phyloP scores from a whole-genome alignment of 2,113 vertebrate species.

The Morone chrysops region DNA sequence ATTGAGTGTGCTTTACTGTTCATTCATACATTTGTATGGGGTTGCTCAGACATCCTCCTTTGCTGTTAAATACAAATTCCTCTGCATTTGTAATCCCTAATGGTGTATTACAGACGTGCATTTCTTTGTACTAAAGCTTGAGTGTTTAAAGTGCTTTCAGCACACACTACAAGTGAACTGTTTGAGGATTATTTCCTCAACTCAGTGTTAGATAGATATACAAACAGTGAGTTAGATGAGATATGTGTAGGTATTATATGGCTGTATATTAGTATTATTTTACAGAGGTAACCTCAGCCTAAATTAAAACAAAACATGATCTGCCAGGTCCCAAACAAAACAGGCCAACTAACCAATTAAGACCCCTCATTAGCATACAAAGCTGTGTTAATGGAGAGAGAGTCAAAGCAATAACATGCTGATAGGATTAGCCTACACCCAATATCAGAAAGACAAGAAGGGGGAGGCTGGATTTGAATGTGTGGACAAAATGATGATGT shows the following conservation, averaged over 20 bases:
- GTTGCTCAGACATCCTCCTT: too few relatives aligned
- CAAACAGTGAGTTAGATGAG: not conserved
- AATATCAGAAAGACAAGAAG: constrained; percentile 19
- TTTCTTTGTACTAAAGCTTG: too few relatives aligned
- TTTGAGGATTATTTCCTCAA: too few relatives aligned
- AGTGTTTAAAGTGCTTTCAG: too few relatives aligned
- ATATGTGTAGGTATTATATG: not conserved
- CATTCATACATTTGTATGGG: too few relatives aligned
- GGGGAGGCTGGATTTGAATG: not conserved
- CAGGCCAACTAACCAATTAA: constrained; percentile 46
- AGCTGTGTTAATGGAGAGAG: constrained; percentile 36
- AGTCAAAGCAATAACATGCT: constrained; percentile 55
- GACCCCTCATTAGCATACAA: constrained; percentile 38
- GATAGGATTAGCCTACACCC: constrained; percentile 39
- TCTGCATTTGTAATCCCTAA: too few relatives aligned
- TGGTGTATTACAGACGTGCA: too few relatives aligned
- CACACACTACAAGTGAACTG: not conserved
- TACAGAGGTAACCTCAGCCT: constrained; percentile 7
- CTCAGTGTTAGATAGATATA: not conserved
- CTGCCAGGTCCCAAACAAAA: constrained; percentile 31
- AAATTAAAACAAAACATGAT: constrained; percentile 45
- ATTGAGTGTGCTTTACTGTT: too few relatives aligned
- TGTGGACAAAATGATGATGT: not conserved
- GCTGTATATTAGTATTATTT: not conserved
- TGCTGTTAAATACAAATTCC: too few relatives aligned